Evolutionary conservation across 1,140 invertebrate species (phyloP).

Genomic region (Gryllus bimaculatus): DNA sequence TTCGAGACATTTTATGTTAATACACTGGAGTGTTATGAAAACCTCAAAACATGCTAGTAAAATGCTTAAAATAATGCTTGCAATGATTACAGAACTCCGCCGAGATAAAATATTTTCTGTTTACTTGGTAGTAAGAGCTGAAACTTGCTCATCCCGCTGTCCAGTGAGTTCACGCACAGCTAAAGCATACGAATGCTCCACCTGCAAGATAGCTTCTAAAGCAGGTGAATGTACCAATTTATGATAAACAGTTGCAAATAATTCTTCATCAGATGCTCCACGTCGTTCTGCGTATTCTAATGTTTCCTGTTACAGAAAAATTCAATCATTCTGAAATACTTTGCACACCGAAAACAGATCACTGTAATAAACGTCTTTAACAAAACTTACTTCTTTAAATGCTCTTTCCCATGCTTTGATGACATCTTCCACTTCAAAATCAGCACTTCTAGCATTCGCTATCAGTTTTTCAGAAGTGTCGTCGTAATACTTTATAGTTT

Average conservation of each 20-base stretch:
- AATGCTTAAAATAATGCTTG: too few relatives aligned
- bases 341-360: neutral
- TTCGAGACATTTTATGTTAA: too few relatives aligned
- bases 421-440: conserved; percentile 53
- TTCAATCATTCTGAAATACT: too few relatives aligned
- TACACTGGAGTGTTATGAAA: too few relatives aligned
- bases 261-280: conserved; percentile 60
- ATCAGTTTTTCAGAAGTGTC: conserved; percentile 39
- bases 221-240: conserved; percentile 72
- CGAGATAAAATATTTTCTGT: too few relatives aligned
- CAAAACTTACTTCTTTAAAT: conserved; percentile 49
- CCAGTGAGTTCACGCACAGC: conserved; percentile 55
- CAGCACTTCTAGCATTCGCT: conserved; percentile 39
- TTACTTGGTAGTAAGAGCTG: conserved; percentile 35
- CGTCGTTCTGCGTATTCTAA: conserved; percentile 55
- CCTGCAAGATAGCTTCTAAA: conserved; percentile 62
- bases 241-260: conserved; percentile 73
- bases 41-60: too few relatives aligned
- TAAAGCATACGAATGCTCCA: conserved; percentile 68
- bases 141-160: conserved; percentile 53
- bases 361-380: neutral
- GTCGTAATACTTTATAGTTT: conserved; percentile 44
- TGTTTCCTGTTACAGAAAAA: conserved; percentile 32
- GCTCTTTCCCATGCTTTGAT: conserved; percentile 57
- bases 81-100: too few relatives aligned